phyloP scores from a whole-genome alignment of 2,113 vertebrate species.

The Pseudorasbora parva region DNA sequence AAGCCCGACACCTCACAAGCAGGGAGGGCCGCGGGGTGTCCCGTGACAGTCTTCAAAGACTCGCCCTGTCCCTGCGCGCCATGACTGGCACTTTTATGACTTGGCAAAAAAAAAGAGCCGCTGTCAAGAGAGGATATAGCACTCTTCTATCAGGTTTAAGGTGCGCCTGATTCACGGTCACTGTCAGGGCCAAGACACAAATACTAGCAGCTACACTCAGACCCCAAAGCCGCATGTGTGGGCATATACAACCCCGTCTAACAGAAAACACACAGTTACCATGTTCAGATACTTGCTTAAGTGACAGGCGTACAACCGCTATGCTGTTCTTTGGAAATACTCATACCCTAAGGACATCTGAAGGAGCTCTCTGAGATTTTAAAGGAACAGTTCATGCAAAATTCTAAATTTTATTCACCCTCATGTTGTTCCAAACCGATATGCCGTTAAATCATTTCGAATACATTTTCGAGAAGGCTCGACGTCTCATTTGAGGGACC shows the following conservation, averaged over 20 bases:
- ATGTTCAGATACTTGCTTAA: not conserved
- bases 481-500: not conserved
- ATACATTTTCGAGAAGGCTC: not conserved
- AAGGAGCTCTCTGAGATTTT: not conserved
- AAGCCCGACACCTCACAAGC: slow-evolving; percentile 38
- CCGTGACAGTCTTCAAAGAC: slow-evolving; percentile 57
- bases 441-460: not conserved
- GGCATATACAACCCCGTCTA: slow-evolving; percentile 29
- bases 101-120: slow-evolving; percentile 51
- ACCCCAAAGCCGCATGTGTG: slow-evolving; percentile 38
- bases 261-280: not conserved
- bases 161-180: slow-evolving; percentile 44
- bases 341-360: not conserved
- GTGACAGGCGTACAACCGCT: not conserved
- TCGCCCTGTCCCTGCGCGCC: not conserved
- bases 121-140: slow-evolving; percentile 48
- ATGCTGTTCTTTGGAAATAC: not conserved
- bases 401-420: not conserved
- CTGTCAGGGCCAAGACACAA: slow-evolving; percentile 37
- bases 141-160: slow-evolving; percentile 37
- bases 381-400: not conserved
- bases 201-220: slow-evolving; percentile 45
- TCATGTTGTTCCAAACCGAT: not conserved
- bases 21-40: slow-evolving; percentile 40
- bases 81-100: slow-evolving; percentile 58